Evolutionary conservation across 2,113 vertebrate genomes (phyloP).

Genomic region (Furnarius figulus): DNA sequence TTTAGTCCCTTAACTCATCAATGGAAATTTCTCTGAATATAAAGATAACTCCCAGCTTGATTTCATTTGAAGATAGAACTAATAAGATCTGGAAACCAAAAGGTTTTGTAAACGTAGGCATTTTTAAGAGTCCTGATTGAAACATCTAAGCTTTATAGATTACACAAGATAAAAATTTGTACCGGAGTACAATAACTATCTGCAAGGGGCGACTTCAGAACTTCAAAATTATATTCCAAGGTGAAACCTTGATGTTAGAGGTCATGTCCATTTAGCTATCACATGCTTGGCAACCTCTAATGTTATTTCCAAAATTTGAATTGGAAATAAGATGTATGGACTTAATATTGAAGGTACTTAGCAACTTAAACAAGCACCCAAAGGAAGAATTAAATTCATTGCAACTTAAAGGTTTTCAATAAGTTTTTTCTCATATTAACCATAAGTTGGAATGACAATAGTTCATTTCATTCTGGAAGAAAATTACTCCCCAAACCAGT

Average conservation of each 20-base stretch:
- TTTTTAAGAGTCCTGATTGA: background rate
- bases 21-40: conserved; percentile 33
- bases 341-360: background rate
- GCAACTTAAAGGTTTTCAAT: background rate
- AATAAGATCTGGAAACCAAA: background rate
- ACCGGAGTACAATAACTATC: background rate
- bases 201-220: background rate
- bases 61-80: background rate
- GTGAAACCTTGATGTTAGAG: background rate
- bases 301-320: background rate
- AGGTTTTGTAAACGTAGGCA: background rate
- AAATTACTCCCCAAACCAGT: background rate
- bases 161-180: background rate
- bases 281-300: background rate
- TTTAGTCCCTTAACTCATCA: conserved; percentile 38
- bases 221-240: background rate
- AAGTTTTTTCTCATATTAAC: background rate
- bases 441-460: background rate
- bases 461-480: background rate
- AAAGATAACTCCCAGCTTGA: conserved; percentile 3
- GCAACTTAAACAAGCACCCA: background rate
- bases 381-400: background rate
- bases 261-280: background rate
- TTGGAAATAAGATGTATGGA: background rate
- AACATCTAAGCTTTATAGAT: background rate